Evolutionary conservation across 2,797 vertebrate species (phyloP).

Genomic region (Acanthis flammea): DNA sequence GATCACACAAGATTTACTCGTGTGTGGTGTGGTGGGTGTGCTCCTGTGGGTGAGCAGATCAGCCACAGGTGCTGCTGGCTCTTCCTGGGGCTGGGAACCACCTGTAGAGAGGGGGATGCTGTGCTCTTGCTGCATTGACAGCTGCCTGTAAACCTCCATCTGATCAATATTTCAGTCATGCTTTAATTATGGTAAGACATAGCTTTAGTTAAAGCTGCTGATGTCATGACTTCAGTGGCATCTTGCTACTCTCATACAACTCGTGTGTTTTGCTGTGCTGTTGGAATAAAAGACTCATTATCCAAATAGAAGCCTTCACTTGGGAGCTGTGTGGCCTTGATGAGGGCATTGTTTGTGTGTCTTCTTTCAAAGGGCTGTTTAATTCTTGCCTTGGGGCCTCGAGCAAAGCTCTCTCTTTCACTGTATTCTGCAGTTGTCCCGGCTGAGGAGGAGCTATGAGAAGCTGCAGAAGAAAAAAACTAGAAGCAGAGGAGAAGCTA

Average conservation of each 20-base stretch:
- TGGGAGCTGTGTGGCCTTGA: not conserved
- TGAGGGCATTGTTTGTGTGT: slow-evolving; percentile 14
- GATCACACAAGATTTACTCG: not conserved
- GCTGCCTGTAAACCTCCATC: not conserved
- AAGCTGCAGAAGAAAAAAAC: slow-evolving; percentile 88
- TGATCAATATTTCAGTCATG: not conserved
- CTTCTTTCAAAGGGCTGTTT: not conserved
- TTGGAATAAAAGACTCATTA: not conserved
- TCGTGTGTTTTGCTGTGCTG: not conserved
- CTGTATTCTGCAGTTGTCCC: slow-evolving; percentile 79
- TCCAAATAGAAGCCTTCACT: not conserved
- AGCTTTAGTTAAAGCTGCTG: slow-evolving; percentile 13
- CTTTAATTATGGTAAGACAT: not conserved
- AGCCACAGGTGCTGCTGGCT: not conserved
- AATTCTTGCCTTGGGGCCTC: not conserved
- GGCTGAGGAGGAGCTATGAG: slow-evolving; percentile 89
- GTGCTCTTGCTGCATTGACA: not conserved
- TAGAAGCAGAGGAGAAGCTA: slow-evolving; percentile 73
- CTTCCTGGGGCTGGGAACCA: not conserved
- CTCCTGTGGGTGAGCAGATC: not conserved
- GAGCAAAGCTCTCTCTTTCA: not conserved
- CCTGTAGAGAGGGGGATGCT: not conserved
- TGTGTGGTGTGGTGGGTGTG: not conserved
- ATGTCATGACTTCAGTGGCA: not conserved
- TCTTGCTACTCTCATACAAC: not conserved